Evolutionary conservation across 2,888 invertebrate genomes (phyloP).

Genomic region (Clunio marinus): DNA sequence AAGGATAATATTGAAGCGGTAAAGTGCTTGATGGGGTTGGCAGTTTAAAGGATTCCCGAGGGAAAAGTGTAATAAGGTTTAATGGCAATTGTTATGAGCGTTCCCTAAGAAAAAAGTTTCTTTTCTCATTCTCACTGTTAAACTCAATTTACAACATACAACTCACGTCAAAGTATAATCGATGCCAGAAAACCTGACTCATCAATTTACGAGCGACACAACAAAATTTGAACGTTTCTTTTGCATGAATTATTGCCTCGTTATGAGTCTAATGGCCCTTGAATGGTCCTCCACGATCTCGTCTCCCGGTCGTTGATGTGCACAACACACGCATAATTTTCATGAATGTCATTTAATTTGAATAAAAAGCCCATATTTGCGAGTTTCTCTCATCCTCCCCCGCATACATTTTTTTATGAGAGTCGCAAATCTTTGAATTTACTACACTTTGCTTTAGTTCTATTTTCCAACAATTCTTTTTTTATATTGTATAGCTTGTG

Average conservation of each 20-base stretch:
- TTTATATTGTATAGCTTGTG: no score
- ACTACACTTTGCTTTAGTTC: no score
- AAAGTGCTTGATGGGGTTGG: slow-evolving; percentile 5
- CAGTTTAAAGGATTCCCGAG: no score
- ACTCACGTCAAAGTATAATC: background rate
- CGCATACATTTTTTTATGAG: slow-evolving; percentile 27
- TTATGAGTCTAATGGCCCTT: slow-evolving; percentile 26
- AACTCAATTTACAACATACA: no score
- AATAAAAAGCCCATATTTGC: slow-evolving; percentile 38
- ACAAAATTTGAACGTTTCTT: background rate
- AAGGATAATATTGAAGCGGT: no score
- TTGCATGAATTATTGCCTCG: slow-evolving; percentile 38
- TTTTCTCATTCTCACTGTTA: no score
- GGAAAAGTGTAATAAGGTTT: background rate
- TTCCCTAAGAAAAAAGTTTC: background rate
- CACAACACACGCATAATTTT: slow-evolving; percentile 27
- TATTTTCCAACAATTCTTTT: no score
- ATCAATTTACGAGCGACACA: background rate
- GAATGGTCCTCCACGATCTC: background rate
- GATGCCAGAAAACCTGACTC: background rate
- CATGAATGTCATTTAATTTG: slow-evolving; percentile 37
- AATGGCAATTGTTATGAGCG: no score
- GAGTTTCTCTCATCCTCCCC: no score
- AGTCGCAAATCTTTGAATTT: slow-evolving; percentile 35
- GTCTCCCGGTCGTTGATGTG: background rate